A percentile compares a stretch with the other conserved stretches of the same genome.
Conservation (phyloP, 2,113 vertebrate species). For the Pogona vitticeps region DNA sequence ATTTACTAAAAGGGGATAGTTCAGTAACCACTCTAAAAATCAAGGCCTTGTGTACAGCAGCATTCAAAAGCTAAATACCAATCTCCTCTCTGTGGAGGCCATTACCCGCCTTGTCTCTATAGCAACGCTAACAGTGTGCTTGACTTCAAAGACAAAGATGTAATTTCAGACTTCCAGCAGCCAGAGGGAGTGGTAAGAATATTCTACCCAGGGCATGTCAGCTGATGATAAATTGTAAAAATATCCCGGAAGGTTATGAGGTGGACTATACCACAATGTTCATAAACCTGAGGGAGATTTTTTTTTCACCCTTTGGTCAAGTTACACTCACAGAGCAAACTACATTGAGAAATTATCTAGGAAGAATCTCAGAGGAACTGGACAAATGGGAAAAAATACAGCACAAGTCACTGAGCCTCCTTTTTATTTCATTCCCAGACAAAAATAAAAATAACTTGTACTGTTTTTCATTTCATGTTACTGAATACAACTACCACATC, state of each 20-base stretch:
- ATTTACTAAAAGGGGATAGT: constrained; percentile 72
- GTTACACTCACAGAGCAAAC: neutral
- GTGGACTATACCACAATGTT: constrained; percentile 58
- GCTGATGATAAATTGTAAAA: constrained; percentile 86
- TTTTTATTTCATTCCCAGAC: constrained; percentile 32
- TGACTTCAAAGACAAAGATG: constrained; percentile 94
- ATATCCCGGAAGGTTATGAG: constrained; percentile 81
- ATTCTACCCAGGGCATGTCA: constrained; percentile 73
- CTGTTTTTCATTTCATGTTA: constrained; percentile 14
- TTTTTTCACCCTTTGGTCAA: constrained; percentile 5
- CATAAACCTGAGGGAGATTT: constrained; percentile 38
- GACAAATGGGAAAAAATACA: constrained; percentile 34
- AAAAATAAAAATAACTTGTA: constrained; percentile 49
- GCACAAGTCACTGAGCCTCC: constrained; percentile 2
- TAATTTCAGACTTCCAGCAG: constrained; percentile 96
- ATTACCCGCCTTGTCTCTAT: constrained; percentile 87
- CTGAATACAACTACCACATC: neutral
- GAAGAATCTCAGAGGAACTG: constrained; percentile 37
- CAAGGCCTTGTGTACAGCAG: constrained; percentile 75
- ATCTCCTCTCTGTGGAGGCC: constrained; percentile 78
- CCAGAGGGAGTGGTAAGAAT: constrained; percentile 92
- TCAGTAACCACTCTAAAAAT: constrained; percentile 72
- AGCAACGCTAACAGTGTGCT: constrained; percentile 87
- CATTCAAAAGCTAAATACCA: constrained; percentile 75
- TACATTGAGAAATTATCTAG: constrained; percentile 52